Evolutionary conservation across 2,797 vertebrate species (phyloP).

Genomic region (Cossypha caffra): DNA sequence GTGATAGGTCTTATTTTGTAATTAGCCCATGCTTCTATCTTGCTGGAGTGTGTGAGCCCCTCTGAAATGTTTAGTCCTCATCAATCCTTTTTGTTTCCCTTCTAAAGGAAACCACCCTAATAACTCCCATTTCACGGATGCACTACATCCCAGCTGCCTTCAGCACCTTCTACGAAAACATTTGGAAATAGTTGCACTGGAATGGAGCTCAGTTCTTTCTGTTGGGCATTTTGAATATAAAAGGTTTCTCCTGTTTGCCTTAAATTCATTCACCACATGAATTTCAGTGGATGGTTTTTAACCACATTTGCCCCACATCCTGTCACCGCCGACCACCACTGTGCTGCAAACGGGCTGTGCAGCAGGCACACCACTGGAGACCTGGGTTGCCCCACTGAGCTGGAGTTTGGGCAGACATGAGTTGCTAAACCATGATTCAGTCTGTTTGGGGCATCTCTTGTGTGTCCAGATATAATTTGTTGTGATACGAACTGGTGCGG

Average conservation of each 20-base stretch:
- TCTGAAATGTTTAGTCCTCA: conserved; percentile 46
- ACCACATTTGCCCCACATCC: conserved; percentile 36
- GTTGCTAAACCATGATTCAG: not conserved
- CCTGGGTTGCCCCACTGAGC: rapidly evolving
- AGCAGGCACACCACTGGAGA: not conserved
- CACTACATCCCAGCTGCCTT: not conserved
- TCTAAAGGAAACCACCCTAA: conserved; percentile 30
- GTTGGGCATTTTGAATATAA: not conserved
- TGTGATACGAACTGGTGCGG: not conserved
- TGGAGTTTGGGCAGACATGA: not conserved
- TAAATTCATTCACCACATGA: not conserved
- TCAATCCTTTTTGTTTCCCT: conserved; percentile 7
- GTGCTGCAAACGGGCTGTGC: not conserved
- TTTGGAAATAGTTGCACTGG: not conserved
- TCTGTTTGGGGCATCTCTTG: not conserved
- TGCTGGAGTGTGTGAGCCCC: conserved; percentile 75
- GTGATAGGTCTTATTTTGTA: conserved; percentile 82
- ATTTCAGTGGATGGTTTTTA: not conserved
- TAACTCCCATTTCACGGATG: not conserved
- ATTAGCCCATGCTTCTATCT: conserved; percentile 75
- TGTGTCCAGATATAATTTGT: not conserved
- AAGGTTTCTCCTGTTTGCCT: conserved; percentile 25
- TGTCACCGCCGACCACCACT: rapidly evolving
- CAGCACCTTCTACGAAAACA: not conserved
- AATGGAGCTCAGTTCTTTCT: not conserved